A percentile compares a stretch with the other conserved stretches of the same genome.
These are phyloP conservation scores for Trachelus iudaicus DNA, from an alignment of 2,888 invertebrate genomes.

Conservation along the genomic window DNA sequence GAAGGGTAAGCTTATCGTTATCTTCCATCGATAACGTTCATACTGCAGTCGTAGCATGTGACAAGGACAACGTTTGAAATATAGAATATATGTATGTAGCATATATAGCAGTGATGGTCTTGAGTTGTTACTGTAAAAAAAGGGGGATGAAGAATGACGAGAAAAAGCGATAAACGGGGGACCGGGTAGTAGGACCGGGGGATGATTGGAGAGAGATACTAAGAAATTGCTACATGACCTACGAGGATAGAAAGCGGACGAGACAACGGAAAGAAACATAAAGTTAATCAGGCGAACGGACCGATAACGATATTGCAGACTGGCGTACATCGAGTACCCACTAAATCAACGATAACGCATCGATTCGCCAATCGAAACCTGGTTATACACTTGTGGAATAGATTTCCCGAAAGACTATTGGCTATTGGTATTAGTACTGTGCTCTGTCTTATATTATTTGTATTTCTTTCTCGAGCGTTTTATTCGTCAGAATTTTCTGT, in stretches of 20 bases:
- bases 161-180: neutral
- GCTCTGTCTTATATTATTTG: neutral
- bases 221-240: neutral
- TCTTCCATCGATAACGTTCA: neutral
- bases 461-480: neutral
- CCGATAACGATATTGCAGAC: slow-evolving; percentile 34
- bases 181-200: neutral
- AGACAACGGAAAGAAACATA: slow-evolving; percentile 25
- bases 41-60: neutral
- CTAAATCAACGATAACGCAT: neutral
- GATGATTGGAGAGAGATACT: neutral
- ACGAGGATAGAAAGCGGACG: neutral
- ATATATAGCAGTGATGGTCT: neutral
- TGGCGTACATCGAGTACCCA: neutral
- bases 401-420: neutral
- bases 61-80: neutral
- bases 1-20: too few relatives aligned
- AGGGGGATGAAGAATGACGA: neutral
- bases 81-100: neutral
- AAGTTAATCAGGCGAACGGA: slow-evolving; percentile 44
- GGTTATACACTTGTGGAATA: neutral
- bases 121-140: neutral
- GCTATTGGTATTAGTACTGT: neutral
- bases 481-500: neutral
- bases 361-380: neutral